Base-by-base conservation (phyloP, 1,140 invertebrate species). In the Globodera ellingtonae region DNA sequence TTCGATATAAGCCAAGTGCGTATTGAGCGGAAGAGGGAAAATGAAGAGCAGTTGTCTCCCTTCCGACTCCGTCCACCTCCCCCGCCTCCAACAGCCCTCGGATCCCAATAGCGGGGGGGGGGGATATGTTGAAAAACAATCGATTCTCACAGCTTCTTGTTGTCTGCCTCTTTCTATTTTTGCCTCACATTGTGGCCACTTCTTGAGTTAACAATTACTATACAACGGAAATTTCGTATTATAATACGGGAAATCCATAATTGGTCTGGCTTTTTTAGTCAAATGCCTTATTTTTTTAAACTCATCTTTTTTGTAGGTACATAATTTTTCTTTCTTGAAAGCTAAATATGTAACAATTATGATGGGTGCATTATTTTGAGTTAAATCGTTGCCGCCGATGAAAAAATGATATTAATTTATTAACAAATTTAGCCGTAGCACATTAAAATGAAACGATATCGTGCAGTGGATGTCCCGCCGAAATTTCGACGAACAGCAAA, bases 401-500 rank as follows among this genome's bases (percentile, higher is more conserved):
- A 35, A 35, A 35, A 35, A 35, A 35, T 35, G 35, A 1, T 35
- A 35, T 35, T 35, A 35, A 35, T 35, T 35, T 35, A 35, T 35
- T 35, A 35, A 35, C 35, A 35, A 35, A 35, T 35, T 35, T 35
- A 35, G 35, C 24, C 24, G 24, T 24, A 35, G 35, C 35, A 35
- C 35, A 18, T 15, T 15, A 62, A 62, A 83, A 85, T 86, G 84
- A 85, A 86, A 73, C 62, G 84, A 48, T 71, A 79, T 56, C 80
- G 84, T 46, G 81, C 84, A 24, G 52, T 86, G n/a, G 84, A 85
- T 67, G 84, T 86, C 8, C 84, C 85, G 18, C 84, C 85, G n/a
- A 87, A 85, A 81, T 85, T 85, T 77, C 82, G 84, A 35, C 84
- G 84, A 8, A 65, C 83, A 21, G 62, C 71, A 4, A 85, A 85